phyloP scores from a whole-genome alignment of 1,140 invertebrate genomes.

The Homarus americanus region DNA sequence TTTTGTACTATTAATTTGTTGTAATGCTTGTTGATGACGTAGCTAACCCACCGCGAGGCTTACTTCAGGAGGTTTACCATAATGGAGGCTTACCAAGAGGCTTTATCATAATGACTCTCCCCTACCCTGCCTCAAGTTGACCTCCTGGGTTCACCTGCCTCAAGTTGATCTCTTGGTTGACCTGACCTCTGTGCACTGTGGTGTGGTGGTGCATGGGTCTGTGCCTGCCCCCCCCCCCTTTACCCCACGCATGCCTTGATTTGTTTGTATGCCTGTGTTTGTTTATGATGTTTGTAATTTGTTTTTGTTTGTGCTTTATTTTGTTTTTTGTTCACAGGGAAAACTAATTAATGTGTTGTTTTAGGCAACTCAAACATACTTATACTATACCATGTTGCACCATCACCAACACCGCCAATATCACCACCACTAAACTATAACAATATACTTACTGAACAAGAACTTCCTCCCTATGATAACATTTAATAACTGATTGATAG shows the following conservation, averaged over 20 bases:
- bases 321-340: not conserved
- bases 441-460: too few species aligned
- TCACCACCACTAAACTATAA: too few species aligned
- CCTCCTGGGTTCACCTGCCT: not conserved
- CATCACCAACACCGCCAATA: too few species aligned
- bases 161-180: not conserved
- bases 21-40: not conserved
- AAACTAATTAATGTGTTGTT: not conserved
- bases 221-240: not conserved
- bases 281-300: not conserved
- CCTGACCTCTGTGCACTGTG: not conserved
- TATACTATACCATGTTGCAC: too few species aligned
- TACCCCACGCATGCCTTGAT: not conserved
- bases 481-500: too few species aligned
- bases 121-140: not conserved
- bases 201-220: not conserved
- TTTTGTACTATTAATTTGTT: not conserved
- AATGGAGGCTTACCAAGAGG: not conserved
- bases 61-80: not conserved
- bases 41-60: too few species aligned
- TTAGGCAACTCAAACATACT: too few species aligned
- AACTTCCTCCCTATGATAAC: too few species aligned
- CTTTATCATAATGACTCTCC: not conserved
- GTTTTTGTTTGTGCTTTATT: not conserved
- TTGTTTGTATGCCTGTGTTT: constrained; percentile 7